Evolutionary conservation across 2,113 vertebrate genomes (phyloP), one percentile per base, ranked within the genome.

Genomic region (Tursiops truncatus): DNA sequence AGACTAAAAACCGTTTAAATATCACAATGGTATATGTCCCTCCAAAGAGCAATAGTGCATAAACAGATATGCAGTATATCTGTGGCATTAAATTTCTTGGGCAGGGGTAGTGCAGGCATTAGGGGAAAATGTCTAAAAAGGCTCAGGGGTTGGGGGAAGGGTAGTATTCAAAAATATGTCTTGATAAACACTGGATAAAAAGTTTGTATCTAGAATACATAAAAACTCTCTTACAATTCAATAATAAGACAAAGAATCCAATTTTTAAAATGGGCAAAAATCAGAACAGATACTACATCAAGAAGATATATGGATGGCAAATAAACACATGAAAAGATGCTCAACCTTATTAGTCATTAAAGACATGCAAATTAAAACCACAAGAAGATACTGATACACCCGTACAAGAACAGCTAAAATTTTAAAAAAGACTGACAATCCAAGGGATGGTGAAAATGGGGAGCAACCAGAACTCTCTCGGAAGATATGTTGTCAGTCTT

Each of bases 391-490:
- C 20, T 11, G 13, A 20, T 6, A 26, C 53, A 17, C 23, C 2
- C n/a, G 17, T 38, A 3, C 60, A 7, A 10, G 9, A 67, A 26
- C 1, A 38, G n/a, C 9, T 17, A 33, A 17, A 50, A 8, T 31
- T 17, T 79, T 53, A 0, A 38, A 67, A 44, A 33, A 79, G 31
- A 31, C 20, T 8, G 65, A 6, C 0, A 8, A 53, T 47, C n/a
- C 18, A n/a, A 25, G 41, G 1, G 4, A 31, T 17, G n/a, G 31
- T 4, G 33, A 74, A 81, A 53, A 26, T 15, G 6, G 13, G 28
- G 28, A 47, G 58, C 53, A 56, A n/a, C 15, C 12, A 14, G 25
- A 56, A 36, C 23, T 28, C 70, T 28, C 89, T n/a, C 3, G 11
- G 21, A 44, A 58, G 41, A 38, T 23, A 14, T 11, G 4, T 9